Evolutionary conservation across 2,888 invertebrate species (phyloP).

Genomic region (Dolomedes plantarius): DNA sequence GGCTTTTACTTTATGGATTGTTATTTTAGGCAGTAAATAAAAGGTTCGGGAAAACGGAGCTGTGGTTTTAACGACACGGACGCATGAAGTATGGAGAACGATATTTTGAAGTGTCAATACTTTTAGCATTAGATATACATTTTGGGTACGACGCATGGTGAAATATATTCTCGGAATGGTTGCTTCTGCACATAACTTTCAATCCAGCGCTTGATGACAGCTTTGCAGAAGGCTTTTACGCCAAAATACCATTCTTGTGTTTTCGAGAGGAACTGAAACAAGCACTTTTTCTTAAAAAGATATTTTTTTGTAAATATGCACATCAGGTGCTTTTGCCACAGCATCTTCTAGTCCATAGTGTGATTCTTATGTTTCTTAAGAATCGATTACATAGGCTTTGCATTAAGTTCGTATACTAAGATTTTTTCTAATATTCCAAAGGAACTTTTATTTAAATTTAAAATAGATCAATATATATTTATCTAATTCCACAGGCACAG

Average conservation of each 20-base stretch:
- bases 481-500: too few relatives aligned
- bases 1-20: slow-evolving; percentile 67
- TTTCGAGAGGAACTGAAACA: too few relatives aligned
- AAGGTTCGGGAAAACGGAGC: slow-evolving; percentile 30
- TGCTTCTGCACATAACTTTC: background rate
- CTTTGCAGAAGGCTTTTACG: background rate
- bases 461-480: too few relatives aligned
- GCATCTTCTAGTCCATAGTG: too few relatives aligned
- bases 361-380: too few relatives aligned
- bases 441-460: too few relatives aligned
- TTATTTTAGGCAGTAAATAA: slow-evolving; percentile 71
- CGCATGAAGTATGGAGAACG: slow-evolving; percentile 48
- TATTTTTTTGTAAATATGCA: too few relatives aligned
- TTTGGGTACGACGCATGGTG: background rate
- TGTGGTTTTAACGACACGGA: slow-evolving; percentile 20
- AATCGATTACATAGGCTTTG: too few relatives aligned
- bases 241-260: background rate
- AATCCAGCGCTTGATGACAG: background rate
- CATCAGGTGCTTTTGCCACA: too few relatives aligned
- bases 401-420: too few relatives aligned
- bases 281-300: too few relatives aligned
- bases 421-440: too few relatives aligned
- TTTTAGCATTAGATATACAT: slow-evolving; percentile 42
- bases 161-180: background rate
- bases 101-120: slow-evolving; percentile 40